A percentile compares a stretch with the other conserved stretches of the same genome.
Conservation (phyloP, 2,888 invertebrate species). For the Lithophane socia region DNA sequence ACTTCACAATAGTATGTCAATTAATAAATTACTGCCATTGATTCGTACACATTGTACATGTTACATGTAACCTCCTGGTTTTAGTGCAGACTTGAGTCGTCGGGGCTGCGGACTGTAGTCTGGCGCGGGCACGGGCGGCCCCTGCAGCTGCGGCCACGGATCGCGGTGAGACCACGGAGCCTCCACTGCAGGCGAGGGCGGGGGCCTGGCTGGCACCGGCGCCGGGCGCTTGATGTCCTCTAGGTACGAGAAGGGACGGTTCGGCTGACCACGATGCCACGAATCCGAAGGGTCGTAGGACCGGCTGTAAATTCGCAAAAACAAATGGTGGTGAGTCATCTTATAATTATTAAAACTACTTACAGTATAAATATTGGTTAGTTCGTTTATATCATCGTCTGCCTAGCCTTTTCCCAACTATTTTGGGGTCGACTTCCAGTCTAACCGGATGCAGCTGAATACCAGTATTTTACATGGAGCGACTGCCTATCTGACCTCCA, state of each 20-base stretch:
- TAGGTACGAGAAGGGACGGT: constrained; percentile 81
- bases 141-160: constrained; percentile 68
- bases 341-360: background rate
- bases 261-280: constrained; percentile 74
- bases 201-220: constrained; percentile 62
- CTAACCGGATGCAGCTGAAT: too few species aligned
- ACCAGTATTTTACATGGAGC: too few species aligned
- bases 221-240: constrained; percentile 76
- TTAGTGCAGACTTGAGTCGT: constrained; percentile 83
- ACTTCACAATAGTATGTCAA: background rate
- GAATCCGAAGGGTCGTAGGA: constrained; percentile 78
- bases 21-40: background rate
- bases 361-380: background rate
- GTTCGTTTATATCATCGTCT: too few species aligned
- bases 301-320: constrained; percentile 54
- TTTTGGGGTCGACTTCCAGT: too few species aligned
- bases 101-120: constrained; percentile 82
- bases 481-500: too few species aligned
- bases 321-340: background rate
- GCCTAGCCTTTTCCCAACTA: too few species aligned
- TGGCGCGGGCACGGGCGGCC: constrained; percentile 78
- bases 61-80: constrained; percentile 78
- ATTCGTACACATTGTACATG: constrained; percentile 64
- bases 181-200: constrained; percentile 62
- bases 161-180: constrained; percentile 73